Conservation (phyloP, 2,888 invertebrate genomes). For the Drosophila ezoana region DNA sequence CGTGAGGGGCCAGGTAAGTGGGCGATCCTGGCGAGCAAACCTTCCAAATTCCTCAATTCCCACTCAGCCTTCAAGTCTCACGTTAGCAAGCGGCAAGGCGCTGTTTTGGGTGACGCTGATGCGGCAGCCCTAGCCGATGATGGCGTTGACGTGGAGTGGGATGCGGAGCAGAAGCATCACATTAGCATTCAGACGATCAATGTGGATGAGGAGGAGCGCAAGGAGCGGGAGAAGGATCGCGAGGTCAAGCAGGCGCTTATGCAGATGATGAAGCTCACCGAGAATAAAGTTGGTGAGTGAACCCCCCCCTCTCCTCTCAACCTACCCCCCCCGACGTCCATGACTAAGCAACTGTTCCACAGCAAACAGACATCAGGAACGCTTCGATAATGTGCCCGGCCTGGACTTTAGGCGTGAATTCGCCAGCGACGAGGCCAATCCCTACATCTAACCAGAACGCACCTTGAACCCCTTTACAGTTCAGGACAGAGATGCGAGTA, state of each 20-base stretch:
- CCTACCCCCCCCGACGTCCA: not conserved
- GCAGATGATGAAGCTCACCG: conserved; percentile 16
- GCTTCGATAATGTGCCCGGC: conserved; percentile 7
- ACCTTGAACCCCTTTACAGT: not conserved
- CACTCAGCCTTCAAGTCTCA: not conserved
- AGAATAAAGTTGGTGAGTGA: conserved; percentile 5
- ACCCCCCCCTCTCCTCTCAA: not conserved
- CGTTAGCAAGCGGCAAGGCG: too few species aligned
- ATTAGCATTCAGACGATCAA: conserved; percentile 25
- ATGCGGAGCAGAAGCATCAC: not conserved
- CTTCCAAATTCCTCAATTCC: too few species aligned
- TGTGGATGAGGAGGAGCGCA: conserved; percentile 18
- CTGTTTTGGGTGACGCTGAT: too few species aligned
- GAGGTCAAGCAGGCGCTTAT: conserved; percentile 16
- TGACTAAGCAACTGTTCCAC: not conserved
- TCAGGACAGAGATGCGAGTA: not conserved
- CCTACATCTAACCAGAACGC: conserved; percentile 35
- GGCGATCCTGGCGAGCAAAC: too few species aligned
- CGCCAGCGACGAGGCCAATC: conserved; percentile 58
- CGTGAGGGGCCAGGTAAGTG: too few species aligned
- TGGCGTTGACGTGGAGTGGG: not conserved
- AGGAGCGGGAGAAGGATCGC: conserved; percentile 4
- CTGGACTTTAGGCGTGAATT: conserved; percentile 46
- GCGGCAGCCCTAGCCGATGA: not conserved
- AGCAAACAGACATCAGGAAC: conserved; percentile 11